Percentiles rank a stretch among this genome's conserved stretches.
Evolutionary conservation across 2,113 vertebrate genomes (phyloP).

Genomic region (Telmatochromis brachygnathus): DNA sequence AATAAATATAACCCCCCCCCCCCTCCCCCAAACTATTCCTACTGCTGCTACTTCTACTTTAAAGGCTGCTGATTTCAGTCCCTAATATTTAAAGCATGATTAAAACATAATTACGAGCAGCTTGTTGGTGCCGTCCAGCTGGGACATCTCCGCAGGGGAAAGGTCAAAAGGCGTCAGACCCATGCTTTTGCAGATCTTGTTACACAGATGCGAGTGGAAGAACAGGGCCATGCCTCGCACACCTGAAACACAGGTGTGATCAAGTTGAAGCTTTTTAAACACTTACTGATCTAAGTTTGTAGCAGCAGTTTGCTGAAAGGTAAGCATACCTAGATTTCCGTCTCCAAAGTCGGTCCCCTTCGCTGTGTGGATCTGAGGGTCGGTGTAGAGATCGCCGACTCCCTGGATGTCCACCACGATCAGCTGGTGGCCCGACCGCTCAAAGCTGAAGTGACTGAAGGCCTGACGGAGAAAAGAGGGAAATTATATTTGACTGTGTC

Average conservation of each 20-base stretch:
- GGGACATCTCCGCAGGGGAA: conserved; percentile 73
- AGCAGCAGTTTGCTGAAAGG: not conserved
- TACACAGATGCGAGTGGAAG: conserved; percentile 94
- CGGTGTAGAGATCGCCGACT: conserved; percentile 95
- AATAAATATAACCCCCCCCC: not conserved
- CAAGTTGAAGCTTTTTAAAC: not conserved
- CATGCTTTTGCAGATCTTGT: conserved; percentile 95
- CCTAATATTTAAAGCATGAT: not conserved
- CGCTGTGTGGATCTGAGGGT: conserved; percentile 96
- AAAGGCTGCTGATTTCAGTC: too few relatives aligned
- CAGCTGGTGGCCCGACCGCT: conserved; percentile 94
- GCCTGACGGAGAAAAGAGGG: conserved; percentile 66
- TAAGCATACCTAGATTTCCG: conserved; percentile 85
- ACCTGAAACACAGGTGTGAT: conserved; percentile 65
- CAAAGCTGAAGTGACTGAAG: conserved; percentile 96
- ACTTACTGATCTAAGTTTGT: not conserved
- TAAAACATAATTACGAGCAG: conserved; percentile 74
- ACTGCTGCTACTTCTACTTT: not conserved
- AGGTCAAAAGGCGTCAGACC: conserved; percentile 86
- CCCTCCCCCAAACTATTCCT: not conserved
- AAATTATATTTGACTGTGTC: not conserved
- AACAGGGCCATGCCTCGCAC: conserved; percentile 97
- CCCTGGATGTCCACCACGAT: conserved; percentile 98
- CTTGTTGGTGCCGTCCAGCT: conserved; percentile 83
- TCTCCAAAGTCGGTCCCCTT: conserved; percentile 91